phyloP scores from a whole-genome alignment of 2,113 vertebrate species.

The rabbit (Oryctolagus cuniculus) region mOryCun1.1 NC_091434.1:153857001-153857500 shows the following conservation, averaged over 20 bases:
- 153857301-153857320: not conserved
- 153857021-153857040: not conserved
- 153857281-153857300: not conserved
- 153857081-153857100: not conserved
- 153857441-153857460: not conserved
- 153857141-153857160: not conserved
- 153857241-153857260: not conserved
- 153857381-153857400: not conserved
- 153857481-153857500: not conserved
- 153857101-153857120: not conserved
- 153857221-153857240: not conserved
- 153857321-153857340: not conserved
- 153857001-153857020: not conserved
- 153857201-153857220: not conserved
- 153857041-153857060: not conserved
- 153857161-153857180: constrained; percentile 1
- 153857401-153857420: not conserved
- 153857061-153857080: not conserved
- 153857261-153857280: not conserved
- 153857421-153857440: not conserved
- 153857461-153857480: not conserved
- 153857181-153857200: not conserved
- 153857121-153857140: constrained; percentile 17
- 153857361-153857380: not conserved
- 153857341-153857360: not conserved